Conservation (phyloP, 2,113 vertebrate species). For the Nycticryphes semicollaris region DNA sequence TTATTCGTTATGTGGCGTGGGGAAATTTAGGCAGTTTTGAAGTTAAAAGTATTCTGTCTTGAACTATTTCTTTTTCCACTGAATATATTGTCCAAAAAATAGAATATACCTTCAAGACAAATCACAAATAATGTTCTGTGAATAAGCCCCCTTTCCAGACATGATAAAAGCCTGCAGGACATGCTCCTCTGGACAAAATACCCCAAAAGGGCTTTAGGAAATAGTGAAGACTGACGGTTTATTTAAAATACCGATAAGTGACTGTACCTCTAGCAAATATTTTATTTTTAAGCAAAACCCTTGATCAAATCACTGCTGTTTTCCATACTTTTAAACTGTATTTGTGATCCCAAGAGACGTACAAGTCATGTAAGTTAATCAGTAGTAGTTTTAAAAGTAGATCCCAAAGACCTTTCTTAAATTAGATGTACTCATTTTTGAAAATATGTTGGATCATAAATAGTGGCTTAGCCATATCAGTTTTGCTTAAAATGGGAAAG, state of each 20-base stretch:
- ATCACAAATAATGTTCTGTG: constrained; percentile 3
- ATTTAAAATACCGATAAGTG: background rate
- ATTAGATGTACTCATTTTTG: background rate
- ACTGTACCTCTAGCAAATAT: background rate
- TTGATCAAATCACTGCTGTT: background rate
- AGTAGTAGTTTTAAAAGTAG: background rate
- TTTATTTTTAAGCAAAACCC: background rate
- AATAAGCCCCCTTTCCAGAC: background rate
- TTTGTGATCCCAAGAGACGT: background rate
- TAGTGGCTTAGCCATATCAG: background rate
- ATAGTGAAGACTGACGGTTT: background rate
- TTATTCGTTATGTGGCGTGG: background rate
- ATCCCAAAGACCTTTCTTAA: background rate
- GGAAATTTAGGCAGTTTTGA: background rate
- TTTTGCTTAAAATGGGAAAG: background rate
- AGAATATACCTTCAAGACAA: constrained; percentile 6
- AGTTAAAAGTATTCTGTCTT: background rate
- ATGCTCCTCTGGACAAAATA: background rate
- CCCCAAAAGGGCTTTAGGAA: background rate
- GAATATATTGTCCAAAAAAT: background rate
- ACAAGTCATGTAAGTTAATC: background rate
- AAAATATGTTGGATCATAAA: background rate
- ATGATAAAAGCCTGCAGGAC: background rate
- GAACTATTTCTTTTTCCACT: background rate
- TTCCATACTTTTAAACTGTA: background rate